Base-by-base conservation (phyloP, 2,113 vertebrate species). In the Actenoides lindsayi region DNA sequence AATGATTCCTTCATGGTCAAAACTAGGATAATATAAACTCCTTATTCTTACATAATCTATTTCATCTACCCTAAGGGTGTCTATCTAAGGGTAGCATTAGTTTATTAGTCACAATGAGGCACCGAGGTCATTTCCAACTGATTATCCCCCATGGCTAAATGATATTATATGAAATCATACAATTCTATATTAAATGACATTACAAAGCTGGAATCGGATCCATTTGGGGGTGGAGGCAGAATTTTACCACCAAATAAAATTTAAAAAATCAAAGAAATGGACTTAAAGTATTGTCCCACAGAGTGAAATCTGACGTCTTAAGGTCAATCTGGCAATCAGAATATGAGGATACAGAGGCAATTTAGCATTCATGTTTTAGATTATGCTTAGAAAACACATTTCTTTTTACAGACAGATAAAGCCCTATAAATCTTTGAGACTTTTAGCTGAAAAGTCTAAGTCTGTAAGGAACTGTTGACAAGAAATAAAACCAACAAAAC, bases 381-480 rank as follows among this genome's bases (percentile, higher is more conserved):
- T 54, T 62, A 65, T 2, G 10, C 15, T 95, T 85, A 41, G 37
- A 71, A 90, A 93, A 62, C 4, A 67, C 13, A 51, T 84, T 60
- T 41, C 2, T 80, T 95, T 88, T 90, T 90, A 50, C 20, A 59
- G 25, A 16, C 31, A 87, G 21, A 86, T 74, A 83, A 81, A 95
- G 10, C 6, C 76, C n/a, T 85, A 7, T 80, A 87, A 90, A 50
- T 81, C 27, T 65, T 85, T 54, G 5, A 96, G 7, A 90, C 53
- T 91, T 92, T 92, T 27, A 74, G 51, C 18, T 91, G 48, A 64
- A 87, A 95, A 91, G 48, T 39, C 25, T 4, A 94, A 53, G 33
- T 44, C 80, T 21, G 94, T 70, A 33, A 96, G 89, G 89, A 96
- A 96, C 62, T 59, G 82, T 69, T 68, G 31, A 57, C 62, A 90